A percentile compares a stretch with the other conserved stretches of the same genome.
Conservation (phyloP, 2,797 vertebrate species). For the Tokudaia tokunoshimensis region DNA sequence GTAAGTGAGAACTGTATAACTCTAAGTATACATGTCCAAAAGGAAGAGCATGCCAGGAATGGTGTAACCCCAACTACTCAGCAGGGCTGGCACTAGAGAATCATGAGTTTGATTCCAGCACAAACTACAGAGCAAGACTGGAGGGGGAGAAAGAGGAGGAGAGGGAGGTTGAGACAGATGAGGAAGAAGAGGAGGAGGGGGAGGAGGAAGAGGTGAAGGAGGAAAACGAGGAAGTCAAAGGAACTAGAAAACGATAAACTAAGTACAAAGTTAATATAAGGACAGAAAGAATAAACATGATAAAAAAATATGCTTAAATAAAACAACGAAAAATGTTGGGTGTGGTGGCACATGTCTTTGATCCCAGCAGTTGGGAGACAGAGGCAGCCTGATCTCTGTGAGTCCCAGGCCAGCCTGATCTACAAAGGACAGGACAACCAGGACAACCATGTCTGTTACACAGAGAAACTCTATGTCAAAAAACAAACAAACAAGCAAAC, state of each 20-base stretch:
- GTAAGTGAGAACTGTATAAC: no score
- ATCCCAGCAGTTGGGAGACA: not conserved
- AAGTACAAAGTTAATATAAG: not conserved
- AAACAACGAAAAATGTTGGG: not conserved
- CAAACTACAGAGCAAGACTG: not conserved
- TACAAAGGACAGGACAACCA: no score
- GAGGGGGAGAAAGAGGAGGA: not conserved
- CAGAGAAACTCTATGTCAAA: no score
- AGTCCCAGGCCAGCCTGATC: not conserved
- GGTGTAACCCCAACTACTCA: not conserved
- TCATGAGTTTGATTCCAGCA: not conserved
- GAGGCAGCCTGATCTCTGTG: not conserved
- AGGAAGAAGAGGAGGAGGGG: not conserved
- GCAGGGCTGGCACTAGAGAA: not conserved
- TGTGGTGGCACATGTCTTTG: not conserved
- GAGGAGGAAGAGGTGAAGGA: not conserved
- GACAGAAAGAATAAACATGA: not conserved
- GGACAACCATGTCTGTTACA: not conserved
- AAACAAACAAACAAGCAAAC: not conserved
- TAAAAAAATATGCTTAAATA: not conserved
- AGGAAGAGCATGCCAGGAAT: not conserved
- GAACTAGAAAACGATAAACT: not conserved
- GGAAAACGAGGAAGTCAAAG: not conserved
- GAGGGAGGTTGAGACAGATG: not conserved
- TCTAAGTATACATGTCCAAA: not conserved